phyloP scores from a whole-genome alignment of 2,888 invertebrate genomes.

The Macroteleia sp. region DNA sequence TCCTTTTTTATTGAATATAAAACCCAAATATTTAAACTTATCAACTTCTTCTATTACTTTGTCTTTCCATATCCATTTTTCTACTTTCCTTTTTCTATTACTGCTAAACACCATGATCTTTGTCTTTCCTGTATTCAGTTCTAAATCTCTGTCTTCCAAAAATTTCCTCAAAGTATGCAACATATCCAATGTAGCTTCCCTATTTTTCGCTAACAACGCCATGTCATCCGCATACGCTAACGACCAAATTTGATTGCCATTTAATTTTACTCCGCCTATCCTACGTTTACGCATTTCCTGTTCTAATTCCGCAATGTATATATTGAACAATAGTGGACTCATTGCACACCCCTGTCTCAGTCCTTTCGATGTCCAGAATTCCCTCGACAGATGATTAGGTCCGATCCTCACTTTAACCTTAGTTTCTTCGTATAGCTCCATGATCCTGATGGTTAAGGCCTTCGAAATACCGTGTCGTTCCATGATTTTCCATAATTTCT shows the following conservation, averaged over 20 bases:
- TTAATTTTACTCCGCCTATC: background rate
- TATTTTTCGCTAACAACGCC: background rate
- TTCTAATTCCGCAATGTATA: background rate
- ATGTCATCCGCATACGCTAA: background rate
- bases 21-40: background rate
- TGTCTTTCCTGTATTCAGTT: background rate
- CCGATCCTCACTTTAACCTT: background rate
- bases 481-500: too few species aligned
- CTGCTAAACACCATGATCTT: background rate
- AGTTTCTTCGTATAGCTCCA: background rate
- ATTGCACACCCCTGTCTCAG: background rate
- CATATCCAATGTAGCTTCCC: background rate
- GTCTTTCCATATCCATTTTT: background rate
- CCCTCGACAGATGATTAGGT: background rate
- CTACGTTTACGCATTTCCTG: background rate
- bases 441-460: background rate
- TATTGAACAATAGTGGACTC: background rate
- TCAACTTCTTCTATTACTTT: background rate
- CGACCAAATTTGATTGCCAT: background rate
- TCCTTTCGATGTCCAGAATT: background rate
- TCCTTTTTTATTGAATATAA: background rate
- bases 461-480: too few species aligned
- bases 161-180: background rate
- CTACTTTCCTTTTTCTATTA: background rate
- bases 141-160: background rate